A percentile compares a stretch with the other conserved stretches of the same genome.
These are phyloP conservation scores for Bergia sp. DNA, from an alignment of 92 coral and sea anemone genomes.

Conservation along the genomic window DNA sequence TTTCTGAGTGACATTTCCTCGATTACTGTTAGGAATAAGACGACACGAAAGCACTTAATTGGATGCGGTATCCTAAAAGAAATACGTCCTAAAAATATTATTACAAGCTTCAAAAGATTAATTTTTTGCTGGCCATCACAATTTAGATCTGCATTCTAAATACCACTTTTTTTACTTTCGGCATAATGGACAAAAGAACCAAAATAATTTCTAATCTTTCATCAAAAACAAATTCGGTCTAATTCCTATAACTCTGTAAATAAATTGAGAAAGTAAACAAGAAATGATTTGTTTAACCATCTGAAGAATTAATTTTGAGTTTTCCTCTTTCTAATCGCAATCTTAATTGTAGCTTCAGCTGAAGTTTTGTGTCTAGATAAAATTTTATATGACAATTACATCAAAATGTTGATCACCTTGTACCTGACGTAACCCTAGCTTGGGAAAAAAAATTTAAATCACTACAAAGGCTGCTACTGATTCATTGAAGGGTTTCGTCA, in stretches of 20 bases:
- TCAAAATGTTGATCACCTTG: background rate
- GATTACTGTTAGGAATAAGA: background rate
- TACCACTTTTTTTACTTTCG: background rate
- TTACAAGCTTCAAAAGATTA: background rate
- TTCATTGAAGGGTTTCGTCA: background rate
- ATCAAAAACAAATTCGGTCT: background rate
- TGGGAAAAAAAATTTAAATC: background rate
- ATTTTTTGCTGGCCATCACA: background rate
- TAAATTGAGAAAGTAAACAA: background rate
- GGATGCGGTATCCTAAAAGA: constrained; percentile 25
- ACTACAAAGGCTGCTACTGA: background rate
- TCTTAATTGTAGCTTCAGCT: background rate
- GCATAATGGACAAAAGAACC: background rate
- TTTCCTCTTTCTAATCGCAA: constrained; percentile 23
- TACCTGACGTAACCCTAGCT: background rate
- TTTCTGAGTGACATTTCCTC: constrained; percentile 25
- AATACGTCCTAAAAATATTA: background rate
- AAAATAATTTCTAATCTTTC: background rate
- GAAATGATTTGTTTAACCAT: constrained; percentile 15
- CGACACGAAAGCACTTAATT: background rate
- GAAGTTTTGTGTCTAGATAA: background rate
- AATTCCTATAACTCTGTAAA: background rate
- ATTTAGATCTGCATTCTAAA: background rate
- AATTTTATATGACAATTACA: background rate
- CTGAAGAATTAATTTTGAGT: background rate